Base-by-base conservation (phyloP, 2,113 vertebrate species). In the Zeus faber region DNA sequence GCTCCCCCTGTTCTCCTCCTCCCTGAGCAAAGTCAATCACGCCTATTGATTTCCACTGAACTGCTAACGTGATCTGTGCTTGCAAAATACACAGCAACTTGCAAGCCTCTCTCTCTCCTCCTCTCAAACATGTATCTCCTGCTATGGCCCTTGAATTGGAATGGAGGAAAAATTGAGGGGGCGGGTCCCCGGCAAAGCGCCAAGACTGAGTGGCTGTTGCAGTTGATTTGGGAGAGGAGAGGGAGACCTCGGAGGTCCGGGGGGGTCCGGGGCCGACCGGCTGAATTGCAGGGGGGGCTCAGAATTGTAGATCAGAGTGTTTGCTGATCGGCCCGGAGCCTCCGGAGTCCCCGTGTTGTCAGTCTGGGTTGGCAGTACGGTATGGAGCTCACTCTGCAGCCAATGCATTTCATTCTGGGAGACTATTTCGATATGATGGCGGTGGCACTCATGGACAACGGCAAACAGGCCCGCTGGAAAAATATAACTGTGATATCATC, bases 251-350 rank as follows among this genome's bases (percentile, higher is more conserved):
- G 66, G 26, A 48, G 61, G 65, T 58, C 59, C 56, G 58, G 58
- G 61, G 70, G 57, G 71, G 62, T 82, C 33, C 54, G 72, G 63
- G n/a, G n/a, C n/a, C n/a, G n/a, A n/a, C n/a, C n/a, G n/a, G n/a
- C n/a, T n/a, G n/a, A n/a, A n/a, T n/a, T n/a, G n/a, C n/a, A n/a
- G n/a, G n/a, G n/a, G n/a, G n/a, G n/a, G n/a, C n/a, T n/a, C n/a
- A n/a, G n/a, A n/a, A n/a, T n/a, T n/a, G n/a, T n/a, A n/a, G n/a
- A n/a, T n/a, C n/a, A n/a, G n/a, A n/a, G n/a, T n/a, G n/a, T n/a
- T n/a, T n/a, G n/a, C n/a, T n/a, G n/a, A n/a, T n/a, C n/a, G n/a
- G n/a, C n/a, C n/a, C n/a, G n/a, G n/a, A n/a, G n/a, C n/a, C n/a
- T n/a, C n/a, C n/a, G n/a, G n/a, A n/a, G n/a, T n/a, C n/a, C n/a